Evolutionary conservation across 1,140 invertebrate genomes (phyloP), one percentile per base, ranked within the genome.

Genomic region (Euwallacea fornicatus): DNA sequence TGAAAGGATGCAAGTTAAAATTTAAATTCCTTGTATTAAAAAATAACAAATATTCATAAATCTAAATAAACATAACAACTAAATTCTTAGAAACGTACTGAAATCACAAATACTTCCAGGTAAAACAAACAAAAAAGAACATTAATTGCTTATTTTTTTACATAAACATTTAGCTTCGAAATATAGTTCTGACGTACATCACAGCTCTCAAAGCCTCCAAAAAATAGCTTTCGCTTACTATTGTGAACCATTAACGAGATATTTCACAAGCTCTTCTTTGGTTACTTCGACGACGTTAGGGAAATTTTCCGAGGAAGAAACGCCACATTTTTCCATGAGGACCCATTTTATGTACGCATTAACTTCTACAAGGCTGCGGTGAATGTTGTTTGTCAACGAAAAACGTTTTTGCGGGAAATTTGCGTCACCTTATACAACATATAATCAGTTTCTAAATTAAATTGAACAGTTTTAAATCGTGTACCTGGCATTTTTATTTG

Each of bases 401-500:
- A 50, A 50, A 50, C 13, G 46, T 50, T 50, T 50, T 50, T 50
- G 54, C 54, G 10, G 9, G 9, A 56, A 56, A 6, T 56, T n/a
- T 15, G 8, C 16, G 10, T 50, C 46, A 50, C 54, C 16, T 56
- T 56, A 16, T 50, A 56, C 4, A 15, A 15, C 7, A 9, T 56
- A 16, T 16, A 21, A 56, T 3, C 16, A 56, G 16, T 56, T 9
- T 15, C 4, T 9, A 6, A 56, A 15, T 16, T 13, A 56, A 13
- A 7, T 15, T n/a, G 54, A 2, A 56, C 2, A 64, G 8, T 50
- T 42, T 64, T 10, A 11, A 9, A n/a, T 54, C 7, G 7, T 21
- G 56, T 67, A 69, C 67, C 58, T 50, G 67, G 59, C 10, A 47
- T 3, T 15, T 16, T 43, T 13, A 69, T 69, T 7, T 50, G n/a